phyloP scores from a whole-genome alignment of 2,797 vertebrate species.

The Amblyraja radiata region DNA sequence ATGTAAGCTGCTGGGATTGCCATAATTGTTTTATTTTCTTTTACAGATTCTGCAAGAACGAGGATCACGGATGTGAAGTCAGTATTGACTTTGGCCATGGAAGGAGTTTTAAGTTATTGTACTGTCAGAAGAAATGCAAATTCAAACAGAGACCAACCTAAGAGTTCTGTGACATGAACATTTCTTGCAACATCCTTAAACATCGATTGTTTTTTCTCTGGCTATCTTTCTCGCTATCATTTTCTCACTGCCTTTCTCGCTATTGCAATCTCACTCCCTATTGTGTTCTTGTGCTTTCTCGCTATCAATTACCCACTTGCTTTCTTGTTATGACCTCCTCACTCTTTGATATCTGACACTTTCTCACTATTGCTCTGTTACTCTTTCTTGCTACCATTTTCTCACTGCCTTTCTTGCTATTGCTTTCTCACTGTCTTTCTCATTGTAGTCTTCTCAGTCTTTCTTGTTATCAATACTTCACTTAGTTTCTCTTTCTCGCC shows the following conservation, averaged over 20 bases:
- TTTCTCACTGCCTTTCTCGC: neutral
- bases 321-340: too few species aligned
- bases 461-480: too few species aligned
- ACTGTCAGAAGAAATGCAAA: neutral
- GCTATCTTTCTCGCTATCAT: neutral
- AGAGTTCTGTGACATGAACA: neutral
- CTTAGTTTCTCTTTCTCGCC: too few species aligned
- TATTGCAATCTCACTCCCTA: too few species aligned
- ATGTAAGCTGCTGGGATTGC: neutral
- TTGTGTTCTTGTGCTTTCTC: neutral
- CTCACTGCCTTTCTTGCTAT: too few species aligned
- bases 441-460: too few species aligned
- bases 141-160: neutral
- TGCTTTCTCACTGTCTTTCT: too few species aligned
- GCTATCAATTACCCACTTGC: neutral
- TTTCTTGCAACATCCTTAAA: neutral
- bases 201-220: neutral
- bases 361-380: too few species aligned
- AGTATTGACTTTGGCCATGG: neutral
- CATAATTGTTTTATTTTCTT: slow-evolving; percentile 40
- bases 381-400: too few species aligned
- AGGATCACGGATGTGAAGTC: slow-evolving; percentile 88
- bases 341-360: too few species aligned
- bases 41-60: slow-evolving; percentile 95
- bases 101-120: slow-evolving; percentile 36